Conservation (phyloP, 2,797 vertebrate species). For the Caiman crocodilus region DNA sequence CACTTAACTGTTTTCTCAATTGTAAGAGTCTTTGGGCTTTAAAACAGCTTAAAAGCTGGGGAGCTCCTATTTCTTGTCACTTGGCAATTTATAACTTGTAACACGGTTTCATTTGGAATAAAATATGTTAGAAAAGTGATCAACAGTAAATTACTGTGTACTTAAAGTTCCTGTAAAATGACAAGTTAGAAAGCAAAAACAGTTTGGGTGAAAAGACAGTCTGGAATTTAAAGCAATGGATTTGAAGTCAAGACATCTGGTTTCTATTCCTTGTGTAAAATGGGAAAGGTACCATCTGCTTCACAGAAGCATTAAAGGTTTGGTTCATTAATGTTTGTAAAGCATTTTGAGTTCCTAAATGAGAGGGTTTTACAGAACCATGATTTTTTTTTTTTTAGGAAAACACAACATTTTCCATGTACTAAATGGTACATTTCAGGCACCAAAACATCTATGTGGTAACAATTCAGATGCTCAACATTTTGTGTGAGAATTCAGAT, state of each 20-base stretch:
- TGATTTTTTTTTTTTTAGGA: not conserved
- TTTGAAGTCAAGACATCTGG: constrained; percentile 41
- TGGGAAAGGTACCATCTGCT: not conserved
- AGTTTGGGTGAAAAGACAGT: constrained; percentile 1
- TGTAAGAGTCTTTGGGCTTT: constrained; percentile 39
- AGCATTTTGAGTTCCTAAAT: not conserved
- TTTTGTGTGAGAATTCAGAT: not conserved
- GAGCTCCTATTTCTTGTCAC: constrained; percentile 63
- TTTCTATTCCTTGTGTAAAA: constrained; percentile 32
- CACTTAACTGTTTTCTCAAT: constrained; percentile 58
- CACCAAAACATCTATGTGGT: not conserved
- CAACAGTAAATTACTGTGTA: constrained; percentile 53
- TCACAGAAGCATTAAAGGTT: constrained; percentile 8
- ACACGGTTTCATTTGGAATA: constrained; percentile 51
- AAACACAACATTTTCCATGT: not conserved
- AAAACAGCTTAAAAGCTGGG: constrained; percentile 41
- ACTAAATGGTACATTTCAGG: no score
- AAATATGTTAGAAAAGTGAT: constrained; percentile 55
- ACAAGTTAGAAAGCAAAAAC: constrained; percentile 55
- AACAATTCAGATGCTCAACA: not conserved
- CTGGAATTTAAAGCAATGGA: constrained; percentile 30
- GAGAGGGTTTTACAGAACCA: constrained; percentile 7
- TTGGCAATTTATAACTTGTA: constrained; percentile 63
- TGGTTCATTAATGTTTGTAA: constrained; percentile 24
- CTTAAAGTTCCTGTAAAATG: constrained; percentile 39